phyloP scores from a whole-genome alignment of 2,797 vertebrate genomes.

The Falco novaeseelandiae region DNA sequence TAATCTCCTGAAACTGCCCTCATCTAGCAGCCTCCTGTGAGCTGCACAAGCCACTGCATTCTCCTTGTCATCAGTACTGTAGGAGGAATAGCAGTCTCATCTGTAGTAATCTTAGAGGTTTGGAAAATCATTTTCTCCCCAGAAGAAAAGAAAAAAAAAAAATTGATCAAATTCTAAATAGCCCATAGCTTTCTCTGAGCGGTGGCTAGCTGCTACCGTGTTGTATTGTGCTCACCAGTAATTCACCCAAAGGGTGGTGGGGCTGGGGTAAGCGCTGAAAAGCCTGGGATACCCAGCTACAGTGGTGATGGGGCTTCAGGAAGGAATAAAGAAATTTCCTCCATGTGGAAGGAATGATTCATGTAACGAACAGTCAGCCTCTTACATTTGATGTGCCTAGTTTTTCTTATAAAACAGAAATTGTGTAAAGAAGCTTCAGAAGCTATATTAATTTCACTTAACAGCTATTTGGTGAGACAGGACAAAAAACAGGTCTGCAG shows the following conservation, averaged over 20 bases:
- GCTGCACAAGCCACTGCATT: accelerated
- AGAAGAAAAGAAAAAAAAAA: background rate
- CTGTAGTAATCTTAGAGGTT: background rate
- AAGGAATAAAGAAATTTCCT: background rate
- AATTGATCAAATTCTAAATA: accelerated
- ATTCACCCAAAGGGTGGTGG: background rate
- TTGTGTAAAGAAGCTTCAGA: background rate
- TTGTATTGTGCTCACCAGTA: accelerated
- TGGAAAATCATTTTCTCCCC: background rate
- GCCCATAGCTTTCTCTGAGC: background rate
- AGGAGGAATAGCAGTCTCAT: background rate
- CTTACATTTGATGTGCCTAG: background rate
- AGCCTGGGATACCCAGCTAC: background rate
- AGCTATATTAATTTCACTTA: background rate
- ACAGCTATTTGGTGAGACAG: background rate
- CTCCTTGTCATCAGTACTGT: background rate
- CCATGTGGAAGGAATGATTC: background rate
- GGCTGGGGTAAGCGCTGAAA: background rate
- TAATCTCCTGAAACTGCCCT: background rate
- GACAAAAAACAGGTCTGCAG: background rate
- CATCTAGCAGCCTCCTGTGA: background rate
- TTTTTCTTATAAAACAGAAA: background rate
- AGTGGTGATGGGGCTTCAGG: background rate
- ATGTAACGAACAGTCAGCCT: background rate
- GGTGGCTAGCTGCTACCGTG: accelerated